Base-by-base conservation (phyloP, 2,888 invertebrate genomes). In the Phasia obesa region DNA sequence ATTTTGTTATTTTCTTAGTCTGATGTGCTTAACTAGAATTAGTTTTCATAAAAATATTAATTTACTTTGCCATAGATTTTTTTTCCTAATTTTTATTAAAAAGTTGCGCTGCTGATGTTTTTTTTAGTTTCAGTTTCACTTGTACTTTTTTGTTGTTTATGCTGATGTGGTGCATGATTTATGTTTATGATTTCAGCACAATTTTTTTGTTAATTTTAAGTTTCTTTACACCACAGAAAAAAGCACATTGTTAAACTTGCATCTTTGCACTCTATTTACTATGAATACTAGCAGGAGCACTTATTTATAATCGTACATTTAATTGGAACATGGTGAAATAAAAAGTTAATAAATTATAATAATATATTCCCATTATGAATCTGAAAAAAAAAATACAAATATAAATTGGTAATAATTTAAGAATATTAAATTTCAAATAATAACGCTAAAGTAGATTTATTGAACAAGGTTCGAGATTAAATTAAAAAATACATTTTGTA, bases 131-230 rank as follows among this genome's bases (percentile, higher is more conserved):
- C n/a, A 59, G 21, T 60, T 51, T 17, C 19, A 25, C 5, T 62
- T 62, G 62, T 27, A 44, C 25, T 27, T 35, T 35, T 51, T 13
- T 55, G 13, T 59, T 59, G 21, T 44, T 75, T 70, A 57, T 59
- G 31, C 65, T 64, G 31, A 65, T 70, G 64, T 64, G 69, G 57
- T 83, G 83, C 83, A 83, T 79, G 83, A 79, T 83, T 79, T 83
- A 49, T 74, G 59, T 74, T 82, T 77, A 53, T 65, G 2, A 53
- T 53, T 73, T 42, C 79, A 17, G 53, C 55, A 78, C 64, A 31
- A 38, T 57, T 78, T 31, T 60, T 55, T 57, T 44, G 15, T 17
- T 17, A 38, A 55, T 59, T 67, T 65, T 3, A 21, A 67, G 49
- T 67, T 59, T 59, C 49, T 60, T 60, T 69, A 31, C 23, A 60